phyloP scores from a whole-genome alignment of 2,113 vertebrate genomes.

The Odontesthes bonariensis region DNA sequence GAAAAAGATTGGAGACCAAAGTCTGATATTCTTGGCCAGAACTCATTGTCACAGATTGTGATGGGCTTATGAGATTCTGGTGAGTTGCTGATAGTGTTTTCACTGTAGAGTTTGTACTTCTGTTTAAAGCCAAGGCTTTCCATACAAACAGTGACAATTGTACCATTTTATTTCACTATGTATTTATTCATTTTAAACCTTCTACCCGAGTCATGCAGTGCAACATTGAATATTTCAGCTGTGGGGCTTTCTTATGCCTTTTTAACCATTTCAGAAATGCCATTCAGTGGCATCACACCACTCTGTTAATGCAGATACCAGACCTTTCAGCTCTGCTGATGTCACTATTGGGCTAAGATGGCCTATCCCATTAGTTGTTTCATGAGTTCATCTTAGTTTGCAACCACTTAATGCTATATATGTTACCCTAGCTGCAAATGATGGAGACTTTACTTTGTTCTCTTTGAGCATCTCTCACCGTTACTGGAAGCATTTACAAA shows the following conservation, averaged over 20 bases:
- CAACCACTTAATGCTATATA: neutral
- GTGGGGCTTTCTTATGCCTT: neutral
- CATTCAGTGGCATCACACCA: neutral
- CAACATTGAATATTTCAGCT: conserved; percentile 10
- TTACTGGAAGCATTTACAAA: no score
- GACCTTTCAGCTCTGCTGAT: neutral
- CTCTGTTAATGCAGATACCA: conserved; percentile 3
- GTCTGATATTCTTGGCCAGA: conserved; percentile 63
- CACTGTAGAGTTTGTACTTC: conserved; percentile 59
- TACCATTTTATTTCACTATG: conserved; percentile 4
- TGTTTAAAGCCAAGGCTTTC: conserved; percentile 58
- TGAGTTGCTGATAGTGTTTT: conserved; percentile 74
- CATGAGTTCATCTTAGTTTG: neutral
- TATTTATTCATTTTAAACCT: conserved; percentile 36
- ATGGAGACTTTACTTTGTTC: neutral
- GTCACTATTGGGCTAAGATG: conserved; percentile 5
- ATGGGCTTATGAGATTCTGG: conserved; percentile 76
- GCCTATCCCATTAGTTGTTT: neutral
- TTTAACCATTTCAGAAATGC: conserved; percentile 3
- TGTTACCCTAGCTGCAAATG: conserved; percentile 1
- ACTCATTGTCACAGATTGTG: conserved; percentile 74
- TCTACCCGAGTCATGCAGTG: neutral
- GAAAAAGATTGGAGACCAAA: conserved; percentile 43
- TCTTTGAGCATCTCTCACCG: no score
- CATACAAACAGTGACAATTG: conserved; percentile 39